These are phyloP conservation scores for Podotricha telesiphe DNA, from an alignment of 2,888 invertebrate genomes.

Conservation along the genomic window DNA sequence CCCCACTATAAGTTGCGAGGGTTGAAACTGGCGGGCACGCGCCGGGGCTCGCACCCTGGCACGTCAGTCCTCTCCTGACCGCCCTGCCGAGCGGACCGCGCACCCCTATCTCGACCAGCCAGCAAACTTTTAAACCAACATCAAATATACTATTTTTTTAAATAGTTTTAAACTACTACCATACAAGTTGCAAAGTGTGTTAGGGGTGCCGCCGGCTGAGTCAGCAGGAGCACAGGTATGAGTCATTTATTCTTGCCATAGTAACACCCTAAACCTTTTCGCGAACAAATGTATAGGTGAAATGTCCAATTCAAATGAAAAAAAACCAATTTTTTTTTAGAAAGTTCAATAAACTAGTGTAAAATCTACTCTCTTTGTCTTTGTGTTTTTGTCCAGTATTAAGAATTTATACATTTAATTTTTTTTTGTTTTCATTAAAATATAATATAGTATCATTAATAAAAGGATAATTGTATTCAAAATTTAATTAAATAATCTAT, in stretches of 20 bases:
- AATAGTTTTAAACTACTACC: constrained; percentile 30
- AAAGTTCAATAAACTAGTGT: not conserved
- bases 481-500: too few species aligned
- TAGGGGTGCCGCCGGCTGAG: constrained; percentile 75
- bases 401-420: too few species aligned
- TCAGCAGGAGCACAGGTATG: constrained; percentile 78
- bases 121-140: constrained; percentile 48
- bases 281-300: constrained; percentile 46
- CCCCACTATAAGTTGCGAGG: constrained; percentile 54
- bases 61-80: constrained; percentile 72
- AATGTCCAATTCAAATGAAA: constrained; percentile 39
- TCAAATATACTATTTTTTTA: constrained; percentile 41
- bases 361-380: too few species aligned
- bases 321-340: not conserved
- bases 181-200: constrained; percentile 47
- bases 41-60: constrained; percentile 70
- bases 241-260: constrained; percentile 75
- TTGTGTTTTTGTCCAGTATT: too few species aligned
- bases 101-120: constrained; percentile 60
- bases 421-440: too few species aligned
- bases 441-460: too few species aligned
- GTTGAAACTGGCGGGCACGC: constrained; percentile 64
- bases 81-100: constrained; percentile 74
- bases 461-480: too few species aligned
- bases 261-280: constrained; percentile 72